Evolutionary conservation across 2,888 invertebrate genomes (phyloP).

Genomic region (Hypomecis punctinalis): DNA sequence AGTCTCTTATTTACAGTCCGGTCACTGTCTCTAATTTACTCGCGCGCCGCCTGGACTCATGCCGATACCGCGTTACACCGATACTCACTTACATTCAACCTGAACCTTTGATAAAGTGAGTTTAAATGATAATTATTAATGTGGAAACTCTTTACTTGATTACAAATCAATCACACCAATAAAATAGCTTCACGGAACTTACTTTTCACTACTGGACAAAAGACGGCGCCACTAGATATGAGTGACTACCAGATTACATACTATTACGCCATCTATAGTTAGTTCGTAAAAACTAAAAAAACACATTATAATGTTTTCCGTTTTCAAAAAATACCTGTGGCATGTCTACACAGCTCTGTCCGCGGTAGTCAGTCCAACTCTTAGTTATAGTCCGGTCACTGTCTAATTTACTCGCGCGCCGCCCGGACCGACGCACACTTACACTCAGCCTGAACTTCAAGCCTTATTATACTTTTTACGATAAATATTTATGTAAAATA

Average conservation of each 20-base stretch:
- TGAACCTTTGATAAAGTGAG: conserved; percentile 32
- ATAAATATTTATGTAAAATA: conserved; percentile 28
- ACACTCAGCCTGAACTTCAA: conserved; percentile 51
- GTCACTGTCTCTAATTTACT: conserved; percentile 82
- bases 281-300: conserved; percentile 6
- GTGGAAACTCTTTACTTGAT: too few relatives aligned
- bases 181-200: too few relatives aligned
- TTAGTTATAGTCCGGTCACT: conserved; percentile 79
- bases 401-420: conserved; percentile 80
- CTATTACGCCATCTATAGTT: too few relatives aligned
- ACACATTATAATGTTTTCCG: neutral
- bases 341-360: conserved; percentile 54
- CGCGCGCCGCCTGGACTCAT: conserved; percentile 63
- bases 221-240: conserved; percentile 11
- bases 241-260: neutral
- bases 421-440: conserved; percentile 61
- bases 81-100: conserved; percentile 54
- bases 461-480: conserved; percentile 18
- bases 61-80: conserved; percentile 61
- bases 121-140: too few relatives aligned
- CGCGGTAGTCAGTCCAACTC: conserved; percentile 67
- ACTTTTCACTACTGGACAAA: neutral
- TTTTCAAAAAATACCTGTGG: conserved; percentile 8
- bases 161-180: too few relatives aligned
- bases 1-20: conserved; percentile 77